Conservation (phyloP, 2,113 vertebrate species). For the Rhynchomys soricoides region DNA sequence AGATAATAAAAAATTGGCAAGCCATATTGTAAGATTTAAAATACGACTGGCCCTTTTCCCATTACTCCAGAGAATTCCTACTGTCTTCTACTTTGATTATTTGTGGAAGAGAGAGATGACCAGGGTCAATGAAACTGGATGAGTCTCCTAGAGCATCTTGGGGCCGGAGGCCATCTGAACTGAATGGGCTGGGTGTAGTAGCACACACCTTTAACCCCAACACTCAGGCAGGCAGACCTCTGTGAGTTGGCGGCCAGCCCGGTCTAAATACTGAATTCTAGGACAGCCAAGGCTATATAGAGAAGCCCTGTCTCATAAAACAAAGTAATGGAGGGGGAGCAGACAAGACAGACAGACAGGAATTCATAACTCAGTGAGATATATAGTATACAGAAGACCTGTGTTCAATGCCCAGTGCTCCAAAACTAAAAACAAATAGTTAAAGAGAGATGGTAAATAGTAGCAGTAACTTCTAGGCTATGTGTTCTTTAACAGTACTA, state of each 20-base stretch:
- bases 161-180: background rate
- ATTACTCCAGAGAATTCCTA: background rate
- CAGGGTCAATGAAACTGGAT: background rate
- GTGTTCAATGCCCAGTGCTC: background rate
- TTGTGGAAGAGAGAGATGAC: background rate
- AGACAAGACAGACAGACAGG: background rate
- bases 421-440: background rate
- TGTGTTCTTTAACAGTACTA: background rate
- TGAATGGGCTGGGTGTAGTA: background rate
- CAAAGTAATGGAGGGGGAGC: background rate
- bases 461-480: background rate
- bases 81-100: background rate
- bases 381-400: background rate
- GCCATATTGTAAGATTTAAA: conserved; percentile 13
- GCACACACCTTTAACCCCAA: background rate
- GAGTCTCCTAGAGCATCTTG: background rate
- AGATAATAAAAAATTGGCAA: conserved; percentile 33
- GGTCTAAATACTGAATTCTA: background rate
- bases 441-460: background rate
- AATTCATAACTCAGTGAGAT: background rate
- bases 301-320: background rate
- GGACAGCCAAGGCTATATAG: background rate
- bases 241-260: background rate
- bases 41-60: conserved; percentile 7
- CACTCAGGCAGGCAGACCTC: background rate